Evolutionary conservation across 2,113 vertebrate species (phyloP).

Genomic region (Sinosuthora webbiana): DNA sequence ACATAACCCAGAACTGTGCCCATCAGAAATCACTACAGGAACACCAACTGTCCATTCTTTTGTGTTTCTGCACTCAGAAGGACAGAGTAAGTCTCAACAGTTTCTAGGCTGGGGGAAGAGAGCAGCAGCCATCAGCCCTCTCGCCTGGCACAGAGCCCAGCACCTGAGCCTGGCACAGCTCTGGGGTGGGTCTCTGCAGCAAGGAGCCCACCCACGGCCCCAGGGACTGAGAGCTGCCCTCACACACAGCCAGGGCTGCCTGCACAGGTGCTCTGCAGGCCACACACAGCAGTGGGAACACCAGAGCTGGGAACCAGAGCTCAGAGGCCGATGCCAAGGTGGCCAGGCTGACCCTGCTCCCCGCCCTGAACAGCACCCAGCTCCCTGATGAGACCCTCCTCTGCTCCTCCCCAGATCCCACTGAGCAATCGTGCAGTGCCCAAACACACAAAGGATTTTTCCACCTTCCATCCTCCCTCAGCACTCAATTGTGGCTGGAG

Average conservation of each 20-base stretch:
- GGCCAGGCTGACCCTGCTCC: not conserved
- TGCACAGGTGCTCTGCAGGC: not conserved
- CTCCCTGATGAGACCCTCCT: not conserved
- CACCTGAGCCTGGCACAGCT: not conserved
- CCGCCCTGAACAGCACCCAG: accelerated
- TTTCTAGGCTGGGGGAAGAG: not conserved
- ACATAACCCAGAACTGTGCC: not conserved
- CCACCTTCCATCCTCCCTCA: not conserved
- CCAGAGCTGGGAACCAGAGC: not conserved
- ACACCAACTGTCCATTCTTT: accelerated
- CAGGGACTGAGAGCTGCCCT: accelerated
- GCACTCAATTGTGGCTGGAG: not conserved
- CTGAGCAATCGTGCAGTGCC: accelerated
- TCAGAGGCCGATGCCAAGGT: accelerated
- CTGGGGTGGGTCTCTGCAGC: accelerated
- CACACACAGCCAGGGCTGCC: not conserved
- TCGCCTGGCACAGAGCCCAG: not conserved
- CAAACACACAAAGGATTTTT: not conserved
- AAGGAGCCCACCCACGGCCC: accelerated
- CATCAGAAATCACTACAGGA: not conserved
- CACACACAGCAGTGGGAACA: accelerated
- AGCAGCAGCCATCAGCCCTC: not conserved
- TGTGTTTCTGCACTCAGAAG: not conserved
- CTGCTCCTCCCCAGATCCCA: not conserved
- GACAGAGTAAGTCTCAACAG: accelerated